Conservation (phyloP, 2,888 invertebrate genomes). For the Hemithea aestivaria region DNA sequence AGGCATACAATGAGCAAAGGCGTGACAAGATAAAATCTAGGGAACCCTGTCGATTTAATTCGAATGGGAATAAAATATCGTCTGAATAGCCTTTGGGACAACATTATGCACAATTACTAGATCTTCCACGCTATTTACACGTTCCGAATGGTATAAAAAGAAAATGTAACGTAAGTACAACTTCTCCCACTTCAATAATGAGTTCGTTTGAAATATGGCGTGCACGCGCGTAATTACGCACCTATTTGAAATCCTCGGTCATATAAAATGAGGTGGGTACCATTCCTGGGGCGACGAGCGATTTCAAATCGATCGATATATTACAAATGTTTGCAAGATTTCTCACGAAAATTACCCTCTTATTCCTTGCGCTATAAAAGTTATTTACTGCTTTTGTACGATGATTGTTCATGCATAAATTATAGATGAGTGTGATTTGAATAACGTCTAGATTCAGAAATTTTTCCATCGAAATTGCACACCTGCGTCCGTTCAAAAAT, state of each 20-base stretch:
- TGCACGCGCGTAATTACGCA: constrained; percentile 54
- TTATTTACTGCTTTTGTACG: constrained; percentile 42
- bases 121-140: constrained; percentile 50
- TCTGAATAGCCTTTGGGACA: constrained; percentile 67
- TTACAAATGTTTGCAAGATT: constrained; percentile 37
- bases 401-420: constrained; percentile 44
- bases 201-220: constrained; percentile 57
- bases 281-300: constrained; percentile 51
- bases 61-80: constrained; percentile 69
- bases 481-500: constrained; percentile 24
- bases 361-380: constrained; percentile 43
- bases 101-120: constrained; percentile 69
- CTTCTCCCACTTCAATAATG: constrained; percentile 45
- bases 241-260: constrained; percentile 50
- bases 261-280: constrained; percentile 48
- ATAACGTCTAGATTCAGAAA: constrained; percentile 25
- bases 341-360: constrained; percentile 47
- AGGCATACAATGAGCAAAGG: constrained; percentile 61
- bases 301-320: constrained; percentile 51
- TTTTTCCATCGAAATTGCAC: constrained; percentile 23
- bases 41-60: constrained; percentile 55
- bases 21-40: constrained; percentile 75
- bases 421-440: constrained; percentile 36
- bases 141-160: constrained; percentile 35
- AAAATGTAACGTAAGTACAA: constrained; percentile 32